Base-by-base conservation (phyloP, 2,113 vertebrate species). In the Aegypius monachus region DNA sequence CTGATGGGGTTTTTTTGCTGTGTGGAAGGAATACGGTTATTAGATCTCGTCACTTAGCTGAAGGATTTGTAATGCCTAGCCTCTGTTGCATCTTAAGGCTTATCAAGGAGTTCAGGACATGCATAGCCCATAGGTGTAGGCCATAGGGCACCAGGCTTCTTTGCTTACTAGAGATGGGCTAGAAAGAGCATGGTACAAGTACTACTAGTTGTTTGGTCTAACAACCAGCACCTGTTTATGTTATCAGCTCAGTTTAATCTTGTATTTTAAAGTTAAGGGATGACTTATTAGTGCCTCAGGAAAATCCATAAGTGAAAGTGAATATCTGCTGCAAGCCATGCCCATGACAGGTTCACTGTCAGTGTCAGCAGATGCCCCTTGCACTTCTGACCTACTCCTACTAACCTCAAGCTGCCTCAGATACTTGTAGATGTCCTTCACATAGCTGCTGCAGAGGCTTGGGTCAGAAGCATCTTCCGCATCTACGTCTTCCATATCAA, bases 381-480 rank as follows among this genome's bases (percentile, higher is more conserved):
- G 12, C 16, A 16, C n/a, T 32, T 65, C 59, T 72, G 42, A 58
- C 15, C 13, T 56, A 10, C n/a, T 13, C 42, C 43, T 65, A 96
- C 98, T 36, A 67, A 98, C 99, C 99, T 99, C 99, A 32, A 99
- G 97, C 2, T 98, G 84, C 59, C 96, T 96, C 56, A 99, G 94
- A 34, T 99, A 99, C 27, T 97, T 95, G 96, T 99, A 99, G 89
- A 99, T 99, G 34, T 99, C 98, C 70, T 99, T 99, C 21, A 98
- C 98, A 20, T 98, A 99, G 96, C 98, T 98, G 65, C 98, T 98
- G 91, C 99, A 99, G 74, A 99, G 97, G 96, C 98, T 98, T 74
- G 98, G 98, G 71, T 99, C 98, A 7, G 97, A 96, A 11, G 88
- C 95, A 10, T 16, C 26, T 53, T 53, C 52, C 2, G 98, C 97